A percentile compares a stretch with the other conserved stretches of the same genome.
Conservation (phyloP, 2,888 invertebrate species). For the Caenorhabditis macrosperma region DNA sequence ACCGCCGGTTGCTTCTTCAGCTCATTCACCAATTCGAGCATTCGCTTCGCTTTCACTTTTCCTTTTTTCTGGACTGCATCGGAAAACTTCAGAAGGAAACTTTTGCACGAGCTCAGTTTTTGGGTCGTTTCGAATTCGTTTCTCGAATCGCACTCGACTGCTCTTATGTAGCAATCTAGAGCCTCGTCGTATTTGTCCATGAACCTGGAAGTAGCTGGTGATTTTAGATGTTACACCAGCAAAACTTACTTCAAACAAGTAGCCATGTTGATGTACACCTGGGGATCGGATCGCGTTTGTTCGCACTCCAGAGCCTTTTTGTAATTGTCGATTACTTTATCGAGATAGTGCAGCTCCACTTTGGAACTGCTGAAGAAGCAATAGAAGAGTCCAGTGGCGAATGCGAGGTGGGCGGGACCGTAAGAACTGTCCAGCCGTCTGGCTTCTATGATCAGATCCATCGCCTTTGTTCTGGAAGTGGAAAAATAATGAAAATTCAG, state of each 20-base stretch:
- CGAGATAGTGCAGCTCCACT: constrained; percentile 29
- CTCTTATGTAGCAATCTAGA: background rate
- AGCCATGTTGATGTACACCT: constrained; percentile 49
- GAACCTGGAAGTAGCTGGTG: no score
- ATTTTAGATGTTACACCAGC: background rate
- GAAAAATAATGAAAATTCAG: background rate
- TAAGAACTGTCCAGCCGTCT: constrained; percentile 13
- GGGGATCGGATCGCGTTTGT: constrained; percentile 28
- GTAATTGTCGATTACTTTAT: constrained; percentile 44
- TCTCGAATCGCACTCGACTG: constrained; percentile 36
- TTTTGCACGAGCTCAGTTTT: constrained; percentile 5
- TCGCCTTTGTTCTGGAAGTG: constrained; percentile 36
- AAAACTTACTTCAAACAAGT: constrained; percentile 28
- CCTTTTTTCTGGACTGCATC: constrained; percentile 38
- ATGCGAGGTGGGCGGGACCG: constrained; percentile 37
- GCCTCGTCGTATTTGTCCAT: constrained; percentile 46
- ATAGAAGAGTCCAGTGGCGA: constrained; percentile 47
- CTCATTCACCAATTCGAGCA: constrained; percentile 19
- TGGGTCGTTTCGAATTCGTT: constrained; percentile 29
- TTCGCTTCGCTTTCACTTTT: constrained; percentile 36
- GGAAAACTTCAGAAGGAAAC: constrained; percentile 33
- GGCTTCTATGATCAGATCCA: constrained; percentile 44
- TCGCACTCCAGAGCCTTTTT: constrained; percentile 39
- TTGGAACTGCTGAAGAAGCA: constrained; percentile 37
- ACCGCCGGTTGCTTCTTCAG: constrained; percentile 13